Percentiles rank a stretch among this genome's conserved stretches.
These are phyloP conservation scores for Pachyrhynchus sulphureomaculatus DNA, from an alignment of 1,140 invertebrate species.

Conservation along the genomic window DNA sequence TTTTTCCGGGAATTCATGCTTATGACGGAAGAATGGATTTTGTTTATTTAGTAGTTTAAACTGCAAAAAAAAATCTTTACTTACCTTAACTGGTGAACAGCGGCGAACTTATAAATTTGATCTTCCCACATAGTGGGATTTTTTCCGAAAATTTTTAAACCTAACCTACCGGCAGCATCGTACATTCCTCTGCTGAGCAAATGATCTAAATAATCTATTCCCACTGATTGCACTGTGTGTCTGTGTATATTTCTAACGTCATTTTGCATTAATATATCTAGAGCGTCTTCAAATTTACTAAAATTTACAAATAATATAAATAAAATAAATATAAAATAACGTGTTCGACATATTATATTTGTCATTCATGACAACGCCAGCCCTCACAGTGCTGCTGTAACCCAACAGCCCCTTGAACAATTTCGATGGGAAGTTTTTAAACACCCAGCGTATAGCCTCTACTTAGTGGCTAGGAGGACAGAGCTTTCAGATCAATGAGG, in stretches of 20 bases:
- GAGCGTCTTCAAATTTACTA: conserved; percentile 76
- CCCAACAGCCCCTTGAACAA: too few species aligned
- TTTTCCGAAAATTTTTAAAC: conserved; percentile 73
- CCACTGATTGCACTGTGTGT: conserved; percentile 73
- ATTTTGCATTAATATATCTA: conserved; percentile 66
- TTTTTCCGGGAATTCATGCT: neutral
- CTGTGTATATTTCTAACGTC: conserved; percentile 38
- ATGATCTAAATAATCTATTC: conserved; percentile 82
- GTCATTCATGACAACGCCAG: too few species aligned
- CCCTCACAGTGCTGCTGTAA: too few species aligned
- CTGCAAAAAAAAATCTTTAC: too few species aligned
- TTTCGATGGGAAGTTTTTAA: too few species aligned
- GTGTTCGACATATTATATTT: too few species aligned
- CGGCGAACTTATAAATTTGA: conserved; percentile 88
- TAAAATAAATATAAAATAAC: neutral
- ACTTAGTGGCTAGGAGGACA: too few species aligned
- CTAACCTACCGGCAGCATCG: conserved; percentile 83
- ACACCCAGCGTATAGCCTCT: too few species aligned
- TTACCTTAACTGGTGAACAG: conserved; percentile 74
- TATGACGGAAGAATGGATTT: too few species aligned
- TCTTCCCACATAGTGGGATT: conserved; percentile 93
- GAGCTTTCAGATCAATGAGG: too few species aligned
- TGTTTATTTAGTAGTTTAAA: too few species aligned
- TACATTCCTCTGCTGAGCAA: conserved; percentile 72
- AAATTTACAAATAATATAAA: conserved; percentile 44